Base-by-base conservation (phyloP, 2,113 vertebrate genomes). In the Oryzias javanicus region DNA sequence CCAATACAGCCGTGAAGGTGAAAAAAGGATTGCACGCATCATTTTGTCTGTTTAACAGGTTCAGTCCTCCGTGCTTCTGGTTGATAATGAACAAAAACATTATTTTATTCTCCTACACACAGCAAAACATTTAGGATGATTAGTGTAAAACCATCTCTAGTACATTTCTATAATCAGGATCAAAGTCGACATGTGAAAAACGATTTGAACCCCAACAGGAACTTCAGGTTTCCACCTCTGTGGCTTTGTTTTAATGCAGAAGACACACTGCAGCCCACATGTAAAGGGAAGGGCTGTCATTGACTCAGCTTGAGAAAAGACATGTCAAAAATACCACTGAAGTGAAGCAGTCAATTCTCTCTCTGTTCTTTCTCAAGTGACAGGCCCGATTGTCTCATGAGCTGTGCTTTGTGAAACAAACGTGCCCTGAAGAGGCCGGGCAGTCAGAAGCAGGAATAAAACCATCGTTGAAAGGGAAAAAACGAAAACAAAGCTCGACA, bases 381-480 rank as follows among this genome's bases (percentile, higher is more conserved):
- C 55, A 58, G 50, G 51, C 27, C 50, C 55, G 72, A 67, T 69
- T 65, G 72, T 77, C 76, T 82, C 77, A 51, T 56, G 75, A 79
- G 67, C 68, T 64, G 58, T 64, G 60, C 24, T 68, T 49, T 64
- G 70, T 60, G 35, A 75, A 82, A 77, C 79, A 74, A 17, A 14
- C 10, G 3, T 78, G 62, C 50, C 50, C 22, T 14, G 4, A 47
- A 60, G 51, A 70, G 50, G 58, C 40, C 42, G 35, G 55, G 17
- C 62, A 71, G 64, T 40, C 60, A 60, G 25, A 49, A 59, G 35
- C 35, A 49, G 41, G 14, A 18, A 54, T 20, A 53, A 45, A 53
- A 44, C 44, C 35, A 18, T 13, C 18, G 19, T 29, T n/a, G 18
- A 20, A 54, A 5, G 49, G 22, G 25, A 10, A 13, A 42, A 19